These are phyloP conservation scores for Chaetodon auriga DNA, from an alignment of 2,113 vertebrate genomes.

Conservation along the genomic window DNA sequence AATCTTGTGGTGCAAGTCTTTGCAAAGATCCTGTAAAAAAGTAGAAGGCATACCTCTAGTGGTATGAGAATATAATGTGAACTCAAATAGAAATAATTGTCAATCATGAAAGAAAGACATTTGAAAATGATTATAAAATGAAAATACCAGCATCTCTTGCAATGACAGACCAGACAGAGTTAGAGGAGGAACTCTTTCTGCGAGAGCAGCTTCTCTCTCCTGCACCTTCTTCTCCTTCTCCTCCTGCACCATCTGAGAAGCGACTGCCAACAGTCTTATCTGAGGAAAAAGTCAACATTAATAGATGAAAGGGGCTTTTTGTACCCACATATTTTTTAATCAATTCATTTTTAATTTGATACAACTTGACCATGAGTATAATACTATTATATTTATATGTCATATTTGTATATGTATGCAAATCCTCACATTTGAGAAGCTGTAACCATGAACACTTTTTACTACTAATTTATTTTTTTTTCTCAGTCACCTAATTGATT, in stretches of 20 bases:
- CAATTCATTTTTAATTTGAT: no score
- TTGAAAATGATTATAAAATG: background rate
- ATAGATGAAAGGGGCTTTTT: background rate
- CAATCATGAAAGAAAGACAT: background rate
- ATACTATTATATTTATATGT: no score
- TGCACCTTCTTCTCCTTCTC: slow-evolving; percentile 59
- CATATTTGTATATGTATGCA: no score
- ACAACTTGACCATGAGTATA: no score
- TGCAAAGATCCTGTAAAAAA: slow-evolving; percentile 71
- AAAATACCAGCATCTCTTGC: slow-evolving; percentile 68
- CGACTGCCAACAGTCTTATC: slow-evolving; percentile 73
- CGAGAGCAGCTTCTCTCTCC: slow-evolving; percentile 63
- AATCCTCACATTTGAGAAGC: no score
- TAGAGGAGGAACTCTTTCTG: slow-evolving; percentile 68
- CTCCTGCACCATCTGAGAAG: slow-evolving; percentile 68
- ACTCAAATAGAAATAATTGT: background rate
- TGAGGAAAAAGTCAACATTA: slow-evolving; percentile 7
- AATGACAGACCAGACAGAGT: slow-evolving; percentile 58
- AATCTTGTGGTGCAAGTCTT: slow-evolving; percentile 75
- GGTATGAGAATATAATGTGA: background rate
- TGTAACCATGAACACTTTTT: no score
- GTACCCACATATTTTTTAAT: no score
- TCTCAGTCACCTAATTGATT: no score
- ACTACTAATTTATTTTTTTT: no score
- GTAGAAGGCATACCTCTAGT: background rate